Percentiles rank a stretch among this genome's conserved stretches.
Conservation (phyloP, 2,888 invertebrate species). For the Octonoba sinensis region DNA sequence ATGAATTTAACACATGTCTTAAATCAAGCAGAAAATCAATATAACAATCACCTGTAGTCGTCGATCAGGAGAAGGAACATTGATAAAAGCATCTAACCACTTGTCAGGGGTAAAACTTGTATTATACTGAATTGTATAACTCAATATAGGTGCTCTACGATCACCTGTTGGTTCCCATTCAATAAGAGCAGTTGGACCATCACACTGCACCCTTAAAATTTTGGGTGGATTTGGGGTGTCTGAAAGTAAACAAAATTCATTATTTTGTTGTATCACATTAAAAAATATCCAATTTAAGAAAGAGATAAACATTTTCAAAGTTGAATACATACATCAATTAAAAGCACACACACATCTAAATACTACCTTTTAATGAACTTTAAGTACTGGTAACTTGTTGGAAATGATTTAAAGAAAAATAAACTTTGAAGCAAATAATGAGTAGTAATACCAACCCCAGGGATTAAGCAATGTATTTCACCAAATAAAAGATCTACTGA, state of each 20-base stretch:
- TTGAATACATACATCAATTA: background rate
- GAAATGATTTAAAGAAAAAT: too few relatives aligned
- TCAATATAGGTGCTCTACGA: slow-evolving; percentile 43
- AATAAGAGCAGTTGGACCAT: slow-evolving; percentile 48
- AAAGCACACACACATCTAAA: background rate
- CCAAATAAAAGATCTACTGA: too few relatives aligned
- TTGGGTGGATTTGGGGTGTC: slow-evolving; percentile 66
- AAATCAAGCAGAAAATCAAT: too few relatives aligned
- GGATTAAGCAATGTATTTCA: too few relatives aligned
- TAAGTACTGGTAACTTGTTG: too few relatives aligned
- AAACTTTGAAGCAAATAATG: too few relatives aligned
- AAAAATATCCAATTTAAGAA: background rate
- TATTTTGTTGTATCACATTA: too few relatives aligned
- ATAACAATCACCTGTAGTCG: slow-evolving; percentile 34
- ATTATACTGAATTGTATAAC: slow-evolving; percentile 64
- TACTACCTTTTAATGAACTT: background rate
- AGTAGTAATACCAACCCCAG: too few relatives aligned
- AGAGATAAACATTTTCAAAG: background rate
- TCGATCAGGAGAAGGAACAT: slow-evolving; percentile 51
- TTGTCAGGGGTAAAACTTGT: slow-evolving; percentile 63
- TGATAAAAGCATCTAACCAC: slow-evolving; percentile 60
- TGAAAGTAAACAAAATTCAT: slow-evolving; percentile 62
- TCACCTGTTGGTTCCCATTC: slow-evolving; percentile 61
- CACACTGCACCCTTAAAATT: slow-evolving; percentile 53
- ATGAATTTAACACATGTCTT: too few relatives aligned